Base-by-base conservation (phyloP, 37 sponge, comb jelly and placozoan genomes). In the Beroe forskalii region DNA sequence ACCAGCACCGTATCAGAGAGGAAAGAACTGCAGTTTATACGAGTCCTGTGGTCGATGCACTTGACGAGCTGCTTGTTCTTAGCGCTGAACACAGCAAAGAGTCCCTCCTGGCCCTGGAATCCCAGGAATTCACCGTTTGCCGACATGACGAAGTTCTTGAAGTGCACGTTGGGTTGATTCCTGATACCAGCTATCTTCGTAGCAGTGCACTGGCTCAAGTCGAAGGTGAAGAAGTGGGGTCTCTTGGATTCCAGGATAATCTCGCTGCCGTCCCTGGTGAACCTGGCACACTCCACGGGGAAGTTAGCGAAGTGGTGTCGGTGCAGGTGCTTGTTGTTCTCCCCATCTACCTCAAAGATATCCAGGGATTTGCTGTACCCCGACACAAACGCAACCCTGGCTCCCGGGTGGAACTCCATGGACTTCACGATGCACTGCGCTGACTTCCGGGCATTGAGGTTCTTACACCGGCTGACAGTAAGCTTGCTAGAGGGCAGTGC, bases 301-400 rank as follows among this genome's bases (percentile, higher is more conserved):
- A 80, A 80, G 55, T 80, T 80, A 4, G 86, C 4, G 31, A 80
- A 80, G 40, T 80, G 86, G 25, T 80, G 86, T 41, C 86, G 43
- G 30, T 80, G 86, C 9, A 80, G 86, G 28, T 80, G 86, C 86
- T 44, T 80, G 86, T 80, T 80, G 27, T 80, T 80, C 27, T 80
- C 86, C 31, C 86, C 86, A 38, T 80, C 86, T 1, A 80, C 86
- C 40, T 80, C 86, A 43, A 80, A 80, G 12, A 80, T n/a, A 30
- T 80, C 86, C 35, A 80, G 42, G 0, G 86, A 80, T 44, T 80
- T 80, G 25, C 48, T 41, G 55, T 80, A 80, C 1, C 86, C 86
- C 1, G 86, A 43, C 8, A 80, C 86, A 43, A 80, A 80, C 9
- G 48, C 86, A 1, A 80, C 40, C 27, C 38, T 12, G 27, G 86